Base-by-base conservation (phyloP, 2,888 invertebrate genomes). In the Synanthedon formicaeformis region DNA sequence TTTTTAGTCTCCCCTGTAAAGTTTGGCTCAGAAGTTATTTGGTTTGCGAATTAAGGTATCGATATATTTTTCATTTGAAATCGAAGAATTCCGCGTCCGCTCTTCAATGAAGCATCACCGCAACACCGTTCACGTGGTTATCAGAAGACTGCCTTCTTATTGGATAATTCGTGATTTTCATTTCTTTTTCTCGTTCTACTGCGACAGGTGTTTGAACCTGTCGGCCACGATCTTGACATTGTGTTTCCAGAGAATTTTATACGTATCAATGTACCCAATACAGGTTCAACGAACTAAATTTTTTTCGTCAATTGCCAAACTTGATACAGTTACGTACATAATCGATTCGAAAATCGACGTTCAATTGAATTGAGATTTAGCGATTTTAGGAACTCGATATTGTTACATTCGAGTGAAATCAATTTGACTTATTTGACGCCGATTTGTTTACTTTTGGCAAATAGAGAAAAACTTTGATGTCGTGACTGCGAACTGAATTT, bases 81-180 rank as follows among this genome's bases (percentile, higher is more conserved):
- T 34, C 34, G 5, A 34, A 8, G 34, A 34, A 10, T n/a, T 13
- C 48, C 72, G 75, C 75, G 8, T 67, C 40, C 64, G 54, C 64
- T 56, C 51, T 52, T 57, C 53, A 61, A 57, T 45, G n/a, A 56
- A 48, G 5, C 48, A 40, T 4, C 23, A 51, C 51, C 53, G 54
- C 56, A 53, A 57, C 55, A 12, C 12, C 49, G 49, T 49, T 49
- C 55, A 59, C 65, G 63, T 66, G 60, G 69, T 63, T 64, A 62
- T 67, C 71, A 76, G 77, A 75, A 79, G 80, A 77, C 71, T 67
- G 69, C 67, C 69, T 77, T 82, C 81, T 79, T 80, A 81, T 82
- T 84, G 82, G 81, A 78, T 83, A 82, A 84, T 83, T 86, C 82
- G 83, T 84, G 84, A 81, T 83, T 83, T 82, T 72, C 65, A 74